Percentiles rank a stretch among this genome's conserved stretches.
phyloP scores from a whole-genome alignment of 2,888 invertebrate species.

The Epirrhoe tristata region DNA sequence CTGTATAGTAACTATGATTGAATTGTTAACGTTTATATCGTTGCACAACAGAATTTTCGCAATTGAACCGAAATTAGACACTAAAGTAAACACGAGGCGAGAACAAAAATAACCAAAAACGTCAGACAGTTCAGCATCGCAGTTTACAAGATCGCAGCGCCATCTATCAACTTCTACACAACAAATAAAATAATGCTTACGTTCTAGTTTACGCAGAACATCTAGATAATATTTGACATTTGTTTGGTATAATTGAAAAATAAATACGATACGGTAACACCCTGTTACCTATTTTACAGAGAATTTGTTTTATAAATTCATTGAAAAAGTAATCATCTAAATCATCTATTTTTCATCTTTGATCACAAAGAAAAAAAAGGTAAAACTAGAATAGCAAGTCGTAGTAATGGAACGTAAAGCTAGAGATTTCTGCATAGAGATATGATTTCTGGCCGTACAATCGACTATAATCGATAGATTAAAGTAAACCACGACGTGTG shows the following conservation, averaged over 20 bases:
- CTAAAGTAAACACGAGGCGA: constrained; percentile 86
- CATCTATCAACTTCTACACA: constrained; percentile 79
- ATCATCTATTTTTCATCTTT: too few species aligned
- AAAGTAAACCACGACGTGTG: too few species aligned
- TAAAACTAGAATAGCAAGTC: too few species aligned
- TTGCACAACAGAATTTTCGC: constrained; percentile 81
- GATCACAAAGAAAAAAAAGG: too few species aligned
- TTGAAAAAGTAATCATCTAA: too few species aligned
- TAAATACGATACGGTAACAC: too few species aligned
- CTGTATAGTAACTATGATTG: constrained; percentile 56
- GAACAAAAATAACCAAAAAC: constrained; percentile 86
- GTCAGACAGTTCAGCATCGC: constrained; percentile 84
- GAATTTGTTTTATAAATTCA: too few species aligned
- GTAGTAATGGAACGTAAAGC: constrained; percentile 11
- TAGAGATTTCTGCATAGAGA: constrained; percentile 8
- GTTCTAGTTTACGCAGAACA: constrained; percentile 58
- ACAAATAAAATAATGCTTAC: constrained; percentile 59
- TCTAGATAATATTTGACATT: not conserved
- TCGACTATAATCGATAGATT: not conserved
- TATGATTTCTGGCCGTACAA: too few species aligned
- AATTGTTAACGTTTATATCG: constrained; percentile 70
- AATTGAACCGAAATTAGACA: constrained; percentile 83
- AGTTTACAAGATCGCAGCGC: constrained; percentile 82
- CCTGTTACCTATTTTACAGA: too few species aligned
- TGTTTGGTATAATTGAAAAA: not conserved